Evolutionary conservation across 2,797 vertebrate genomes (phyloP), one percentile per base, ranked within the genome.

Genomic region (Diglossa cyanea): DNA sequence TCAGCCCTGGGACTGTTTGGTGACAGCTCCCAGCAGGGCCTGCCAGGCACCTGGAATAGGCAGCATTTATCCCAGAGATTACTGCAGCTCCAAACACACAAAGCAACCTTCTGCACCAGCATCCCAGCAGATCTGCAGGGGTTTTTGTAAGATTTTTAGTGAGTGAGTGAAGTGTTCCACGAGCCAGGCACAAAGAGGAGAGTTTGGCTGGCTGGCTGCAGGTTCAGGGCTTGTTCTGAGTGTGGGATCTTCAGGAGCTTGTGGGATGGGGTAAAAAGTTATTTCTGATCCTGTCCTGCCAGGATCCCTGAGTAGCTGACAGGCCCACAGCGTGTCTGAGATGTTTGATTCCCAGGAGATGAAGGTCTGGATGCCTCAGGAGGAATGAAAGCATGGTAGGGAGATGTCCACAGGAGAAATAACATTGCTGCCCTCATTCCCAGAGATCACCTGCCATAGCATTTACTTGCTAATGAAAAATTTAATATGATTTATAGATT

Each of bases 241-340:
- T 26, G 70, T 25, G 6, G 17, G 12, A 39, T 19, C 42, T 9
- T 0, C 1, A 75, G 55, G 31, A 35, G 53, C 30, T 23, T 21
- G 31, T 20, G 68, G 24, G 3, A 17, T 5, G 11, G 10, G 9
- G 17, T 54, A 47, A 44, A 3, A n/a, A 53, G 4, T 31, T 33
- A 25, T 44, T 78, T 65, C 40, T 57, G 54, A 19, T 39, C 7
- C 11, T 53, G 4, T 50, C 31, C 50, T 40, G 48, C 18, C 35
- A 61, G 13, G 26, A 66, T 15, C 62, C 63, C 30, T 20, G 35
- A n/a, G 31, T 0, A 28, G 47, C 53, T 75, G 42, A 16, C 19
- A 18, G 8, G 18, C 2, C 20, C 30, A 35, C 39, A 77, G 0
- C 1, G 1, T 0, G 13, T 0, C 0, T 6, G 17, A 48, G 50